These are phyloP conservation scores for Pandion haliaetus DNA, from an alignment of 2,113 vertebrate genomes.

Conservation along the genomic window DNA sequence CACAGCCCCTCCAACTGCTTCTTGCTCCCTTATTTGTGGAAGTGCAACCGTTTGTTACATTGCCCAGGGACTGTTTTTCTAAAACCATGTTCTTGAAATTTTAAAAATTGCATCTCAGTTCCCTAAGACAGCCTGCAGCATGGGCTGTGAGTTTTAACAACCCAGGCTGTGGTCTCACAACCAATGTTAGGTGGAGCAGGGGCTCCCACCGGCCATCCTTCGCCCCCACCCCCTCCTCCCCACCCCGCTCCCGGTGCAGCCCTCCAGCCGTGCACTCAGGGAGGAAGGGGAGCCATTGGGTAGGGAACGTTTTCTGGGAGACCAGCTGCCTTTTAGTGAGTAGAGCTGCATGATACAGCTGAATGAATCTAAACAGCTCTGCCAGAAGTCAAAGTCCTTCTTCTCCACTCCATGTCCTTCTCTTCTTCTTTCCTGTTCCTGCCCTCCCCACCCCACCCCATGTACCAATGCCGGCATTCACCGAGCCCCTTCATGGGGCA, in stretches of 20 bases:
- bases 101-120: background rate
- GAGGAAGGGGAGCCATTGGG: fast-evolving
- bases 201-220: background rate
- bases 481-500: background rate
- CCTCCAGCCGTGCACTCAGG: fast-evolving
- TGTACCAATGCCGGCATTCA: background rate
- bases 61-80: background rate
- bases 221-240: fast-evolving
- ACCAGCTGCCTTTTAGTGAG: background rate
- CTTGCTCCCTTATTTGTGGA: background rate
- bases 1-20: background rate
- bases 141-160: background rate
- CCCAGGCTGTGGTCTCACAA: background rate
- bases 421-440: background rate
- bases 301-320: background rate
- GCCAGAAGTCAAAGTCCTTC: background rate
- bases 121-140: background rate
- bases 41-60: background rate
- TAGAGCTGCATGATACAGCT: background rate
- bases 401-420: background rate
- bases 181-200: background rate
- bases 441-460: background rate
- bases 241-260: background rate
- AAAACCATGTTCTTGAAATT: background rate
- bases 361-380: background rate